phyloP scores from a whole-genome alignment of 1,140 invertebrate species.

The Caenorhabditis remanei region DNA sequence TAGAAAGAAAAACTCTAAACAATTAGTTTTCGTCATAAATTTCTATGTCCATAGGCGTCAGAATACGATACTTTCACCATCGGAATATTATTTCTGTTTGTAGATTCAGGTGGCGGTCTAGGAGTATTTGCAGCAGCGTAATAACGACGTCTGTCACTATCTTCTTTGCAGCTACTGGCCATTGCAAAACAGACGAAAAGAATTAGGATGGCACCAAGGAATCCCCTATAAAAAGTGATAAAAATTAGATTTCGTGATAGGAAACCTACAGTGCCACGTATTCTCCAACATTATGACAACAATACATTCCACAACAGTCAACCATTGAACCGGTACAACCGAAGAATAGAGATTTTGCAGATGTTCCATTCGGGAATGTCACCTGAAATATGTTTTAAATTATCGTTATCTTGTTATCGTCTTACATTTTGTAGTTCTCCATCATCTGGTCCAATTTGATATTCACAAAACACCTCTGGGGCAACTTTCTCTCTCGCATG shows the following conservation, averaged over 20 bases:
- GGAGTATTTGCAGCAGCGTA: neutral
- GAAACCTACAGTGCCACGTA: neutral
- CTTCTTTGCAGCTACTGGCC: neutral
- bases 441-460: conserved; percentile 46
- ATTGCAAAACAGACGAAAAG: neutral
- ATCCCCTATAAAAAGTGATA: neutral
- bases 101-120: neutral
- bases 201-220: neutral
- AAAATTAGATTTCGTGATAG: neutral
- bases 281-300: conserved; percentile 32
- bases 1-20: too few species aligned
- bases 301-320: conserved; percentile 42
- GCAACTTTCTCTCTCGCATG: conserved; percentile 8
- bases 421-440: conserved; percentile 30
- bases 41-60: too few species aligned
- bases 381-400: too few species aligned
- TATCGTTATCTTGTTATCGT: too few species aligned
- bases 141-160: too few species aligned
- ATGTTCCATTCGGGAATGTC: neutral
- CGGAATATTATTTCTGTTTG: too few species aligned
- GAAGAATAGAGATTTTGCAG: conserved; percentile 27
- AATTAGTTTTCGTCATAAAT: too few species aligned
- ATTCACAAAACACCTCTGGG: neutral
- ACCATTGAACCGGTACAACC: conserved; percentile 31
- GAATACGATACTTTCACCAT: too few species aligned